Evolutionary conservation across 2,113 vertebrate species (phyloP).

Genomic region (Otolemur garnettii): DNA sequence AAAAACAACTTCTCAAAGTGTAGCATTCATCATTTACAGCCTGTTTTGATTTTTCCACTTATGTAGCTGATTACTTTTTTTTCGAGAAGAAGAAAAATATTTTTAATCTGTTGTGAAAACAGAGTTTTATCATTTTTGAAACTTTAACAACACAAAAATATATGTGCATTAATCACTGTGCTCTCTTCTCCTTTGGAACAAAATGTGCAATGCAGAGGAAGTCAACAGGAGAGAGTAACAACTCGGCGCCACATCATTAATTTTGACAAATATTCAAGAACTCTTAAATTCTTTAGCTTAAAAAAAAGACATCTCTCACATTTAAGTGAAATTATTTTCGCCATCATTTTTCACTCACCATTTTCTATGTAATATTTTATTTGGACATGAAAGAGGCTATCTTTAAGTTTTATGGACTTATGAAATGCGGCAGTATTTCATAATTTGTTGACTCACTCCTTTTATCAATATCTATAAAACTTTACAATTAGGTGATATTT

Average conservation of each 20-base stretch:
- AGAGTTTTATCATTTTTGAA: slow-evolving; percentile 77
- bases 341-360: slow-evolving; percentile 79
- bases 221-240: slow-evolving; percentile 76
- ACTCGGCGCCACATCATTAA: slow-evolving; percentile 80
- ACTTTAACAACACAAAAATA: slow-evolving; percentile 73
- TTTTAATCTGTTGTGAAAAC: slow-evolving; percentile 75
- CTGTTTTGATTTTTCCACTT: slow-evolving; percentile 84
- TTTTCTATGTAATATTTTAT: slow-evolving; percentile 71
- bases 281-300: slow-evolving; percentile 63
- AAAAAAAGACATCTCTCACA: slow-evolving; percentile 64
- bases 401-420: slow-evolving; percentile 74
- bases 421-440: not conserved
- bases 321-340: slow-evolving; percentile 82
- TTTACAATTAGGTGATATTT: slow-evolving; percentile 19
- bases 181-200: slow-evolving; percentile 78
- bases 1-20: slow-evolving; percentile 75
- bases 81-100: slow-evolving; percentile 79
- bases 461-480: slow-evolving; percentile 21
- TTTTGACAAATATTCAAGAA: slow-evolving; percentile 85
- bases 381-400: slow-evolving; percentile 75
- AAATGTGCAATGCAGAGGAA: slow-evolving; percentile 76
- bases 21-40: slow-evolving; percentile 67
- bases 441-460: not conserved
- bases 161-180: slow-evolving; percentile 78
- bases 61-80: slow-evolving; percentile 77